Conservation (phyloP, 2,797 vertebrate species). For the Sebastes melanostomus region DNA sequence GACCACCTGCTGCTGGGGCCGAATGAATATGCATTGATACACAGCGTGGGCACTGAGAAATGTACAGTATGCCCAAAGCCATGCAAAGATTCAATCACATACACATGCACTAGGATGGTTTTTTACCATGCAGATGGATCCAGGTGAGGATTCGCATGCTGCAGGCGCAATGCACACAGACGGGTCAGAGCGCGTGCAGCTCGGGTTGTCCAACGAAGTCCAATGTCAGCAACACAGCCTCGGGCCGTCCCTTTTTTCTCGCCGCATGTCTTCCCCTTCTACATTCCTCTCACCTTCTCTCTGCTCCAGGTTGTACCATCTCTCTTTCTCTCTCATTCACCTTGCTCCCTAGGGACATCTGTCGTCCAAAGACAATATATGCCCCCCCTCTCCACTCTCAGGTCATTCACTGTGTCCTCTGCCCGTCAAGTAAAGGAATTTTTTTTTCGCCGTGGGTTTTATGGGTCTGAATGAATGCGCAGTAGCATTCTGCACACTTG, state of each 20-base stretch:
- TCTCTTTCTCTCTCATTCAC: slow-evolving; percentile 32
- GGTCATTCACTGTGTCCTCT: slow-evolving; percentile 65
- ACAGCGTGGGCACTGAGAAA: slow-evolving; percentile 21
- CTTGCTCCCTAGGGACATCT: slow-evolving; percentile 57
- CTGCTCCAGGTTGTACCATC: slow-evolving; percentile 30
- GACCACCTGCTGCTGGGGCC: slow-evolving; percentile 60
- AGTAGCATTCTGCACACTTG: slow-evolving; percentile 22
- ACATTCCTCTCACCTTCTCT: slow-evolving; percentile 28
- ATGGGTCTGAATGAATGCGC: slow-evolving; percentile 27
- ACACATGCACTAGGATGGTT: neutral
- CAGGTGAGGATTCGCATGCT: slow-evolving; percentile 13
- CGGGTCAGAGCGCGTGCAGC: slow-evolving; percentile 31
- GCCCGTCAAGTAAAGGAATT: slow-evolving; percentile 45
- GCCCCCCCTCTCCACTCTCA: slow-evolving; percentile 30
- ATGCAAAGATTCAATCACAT: slow-evolving; percentile 1
- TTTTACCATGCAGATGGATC: slow-evolving; percentile 21
- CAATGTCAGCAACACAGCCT: slow-evolving; percentile 60
- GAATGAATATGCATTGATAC: slow-evolving; percentile 77
- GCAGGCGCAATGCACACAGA: slow-evolving; percentile 19
- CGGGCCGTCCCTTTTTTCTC: slow-evolving; percentile 40
- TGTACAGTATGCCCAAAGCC: slow-evolving; percentile 15
- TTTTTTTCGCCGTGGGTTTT: slow-evolving; percentile 20
- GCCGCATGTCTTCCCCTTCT: slow-evolving; percentile 24
- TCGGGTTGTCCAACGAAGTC: slow-evolving; percentile 40
- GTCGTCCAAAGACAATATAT: slow-evolving; percentile 64